phyloP scores from a whole-genome alignment of 2,113 vertebrate genomes.

The Cyanoliseus patagonus region DNA sequence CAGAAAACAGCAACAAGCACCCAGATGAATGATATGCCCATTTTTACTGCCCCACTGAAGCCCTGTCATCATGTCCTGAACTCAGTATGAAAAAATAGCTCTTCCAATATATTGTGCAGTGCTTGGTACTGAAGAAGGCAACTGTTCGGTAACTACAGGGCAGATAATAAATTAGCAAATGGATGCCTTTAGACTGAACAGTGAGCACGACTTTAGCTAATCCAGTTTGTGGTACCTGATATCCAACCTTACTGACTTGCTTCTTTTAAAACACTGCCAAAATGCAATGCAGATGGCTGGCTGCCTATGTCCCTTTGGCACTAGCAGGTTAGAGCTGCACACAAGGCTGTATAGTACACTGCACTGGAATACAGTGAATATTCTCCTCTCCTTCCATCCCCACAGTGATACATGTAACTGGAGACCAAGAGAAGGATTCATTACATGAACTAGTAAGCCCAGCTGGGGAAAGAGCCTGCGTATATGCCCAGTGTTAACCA shows the following conservation, averaged over 20 bases:
- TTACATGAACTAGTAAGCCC: not conserved
- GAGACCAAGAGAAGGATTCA: not conserved
- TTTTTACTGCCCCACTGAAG: conserved; percentile 17
- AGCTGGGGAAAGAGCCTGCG: not conserved
- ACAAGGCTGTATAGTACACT: not conserved
- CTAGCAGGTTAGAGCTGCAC: not conserved
- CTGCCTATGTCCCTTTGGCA: not conserved
- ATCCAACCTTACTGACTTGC: not conserved
- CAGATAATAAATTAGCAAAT: not conserved
- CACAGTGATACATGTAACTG: not conserved
- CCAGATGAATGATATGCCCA: not conserved
- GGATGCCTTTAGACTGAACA: not conserved
- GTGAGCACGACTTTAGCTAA: not conserved
- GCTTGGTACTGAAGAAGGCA: not conserved
- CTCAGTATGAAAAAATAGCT: not conserved
- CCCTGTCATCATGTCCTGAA: not conserved
- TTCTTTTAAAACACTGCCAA: not conserved
- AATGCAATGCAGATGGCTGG: not conserved
- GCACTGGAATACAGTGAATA: not conserved
- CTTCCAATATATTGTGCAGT: not conserved
- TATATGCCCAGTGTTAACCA: not conserved
- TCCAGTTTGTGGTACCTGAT: not conserved
- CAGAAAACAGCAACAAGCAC: not conserved
- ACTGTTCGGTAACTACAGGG: not conserved
- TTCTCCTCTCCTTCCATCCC: not conserved